Conservation (phyloP, 1,140 invertebrate genomes). For the Bombyx mori region DNA sequence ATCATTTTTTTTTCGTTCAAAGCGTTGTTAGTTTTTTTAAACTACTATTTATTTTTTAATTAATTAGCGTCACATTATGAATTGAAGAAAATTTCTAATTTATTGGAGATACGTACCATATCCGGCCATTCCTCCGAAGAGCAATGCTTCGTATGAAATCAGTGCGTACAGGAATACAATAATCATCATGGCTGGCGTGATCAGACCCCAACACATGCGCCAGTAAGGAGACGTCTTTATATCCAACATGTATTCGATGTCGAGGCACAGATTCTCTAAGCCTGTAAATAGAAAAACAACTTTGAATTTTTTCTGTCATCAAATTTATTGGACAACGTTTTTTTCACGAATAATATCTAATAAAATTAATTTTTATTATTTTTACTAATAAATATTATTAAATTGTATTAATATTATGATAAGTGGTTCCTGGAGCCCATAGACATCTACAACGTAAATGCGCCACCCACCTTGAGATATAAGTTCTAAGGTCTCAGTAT, state of each 20-base stretch:
- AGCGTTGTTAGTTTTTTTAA: too few species aligned
- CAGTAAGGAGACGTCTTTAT: conserved; percentile 81
- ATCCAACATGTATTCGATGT: conserved; percentile 85
- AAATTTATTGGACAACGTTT: too few species aligned
- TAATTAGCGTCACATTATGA: conserved; percentile 5
- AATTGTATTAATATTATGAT: too few species aligned
- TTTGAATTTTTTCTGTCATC: too few species aligned
- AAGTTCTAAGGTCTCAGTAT: too few species aligned
- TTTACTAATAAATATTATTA: too few species aligned
- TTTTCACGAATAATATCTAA: too few species aligned
- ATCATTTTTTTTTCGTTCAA: too few species aligned
- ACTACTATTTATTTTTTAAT: not conserved
- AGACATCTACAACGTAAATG: too few species aligned
- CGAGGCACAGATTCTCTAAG: conserved; percentile 79
- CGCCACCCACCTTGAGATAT: too few species aligned
- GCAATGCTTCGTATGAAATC: conserved; percentile 63
- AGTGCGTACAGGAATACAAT: conserved; percentile 79
- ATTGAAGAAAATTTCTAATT: not conserved
- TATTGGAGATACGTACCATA: not conserved
- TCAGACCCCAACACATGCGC: conserved; percentile 84
- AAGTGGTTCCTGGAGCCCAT: too few species aligned
- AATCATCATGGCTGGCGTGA: conserved; percentile 81
- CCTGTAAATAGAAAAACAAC: conserved; percentile 46
- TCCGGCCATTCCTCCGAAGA: conserved; percentile 49
- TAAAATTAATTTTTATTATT: too few species aligned